Conservation (phyloP, 2,113 vertebrate species). For the Phoenicopterus ruber region DNA sequence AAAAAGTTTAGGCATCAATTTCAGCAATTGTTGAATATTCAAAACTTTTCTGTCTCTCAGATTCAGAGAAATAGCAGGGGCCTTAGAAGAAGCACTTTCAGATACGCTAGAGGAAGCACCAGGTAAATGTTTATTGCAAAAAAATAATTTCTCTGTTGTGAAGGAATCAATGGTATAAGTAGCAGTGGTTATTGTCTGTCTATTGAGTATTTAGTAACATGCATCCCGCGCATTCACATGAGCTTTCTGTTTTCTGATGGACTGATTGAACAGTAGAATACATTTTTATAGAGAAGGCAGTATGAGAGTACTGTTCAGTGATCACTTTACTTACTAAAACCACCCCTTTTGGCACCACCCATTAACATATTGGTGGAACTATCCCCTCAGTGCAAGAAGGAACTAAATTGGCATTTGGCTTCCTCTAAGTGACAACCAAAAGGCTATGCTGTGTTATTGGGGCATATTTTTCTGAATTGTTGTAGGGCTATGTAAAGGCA, state of each 20-base stretch:
- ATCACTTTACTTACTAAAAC: neutral
- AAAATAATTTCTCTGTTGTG: neutral
- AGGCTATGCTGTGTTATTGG: neutral
- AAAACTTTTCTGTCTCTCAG: constrained; percentile 64
- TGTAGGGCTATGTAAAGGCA: neutral
- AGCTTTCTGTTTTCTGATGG: neutral
- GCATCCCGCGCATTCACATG: fast-evolving
- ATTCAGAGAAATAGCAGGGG: constrained; percentile 91
- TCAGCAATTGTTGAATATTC: neutral
- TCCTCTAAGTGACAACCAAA: neutral
- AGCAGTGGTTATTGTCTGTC: neutral
- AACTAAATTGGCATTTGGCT: neutral
- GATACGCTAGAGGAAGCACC: constrained; percentile 83
- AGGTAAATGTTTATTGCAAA: constrained; percentile 73
- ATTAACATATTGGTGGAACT: neutral
- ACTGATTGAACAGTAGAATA: neutral
- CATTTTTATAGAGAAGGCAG: neutral
- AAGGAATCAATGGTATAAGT: neutral
- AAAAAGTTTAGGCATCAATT: neutral
- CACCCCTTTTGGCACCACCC: neutral
- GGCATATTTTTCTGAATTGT: neutral
- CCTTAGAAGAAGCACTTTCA: constrained; percentile 84
- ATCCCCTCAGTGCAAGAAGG: neutral
- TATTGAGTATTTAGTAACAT: neutral
- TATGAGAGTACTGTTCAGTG: neutral